Conservation (phyloP, 2,888 invertebrate genomes). For the Gastracanthus pulcherrimus region DNA sequence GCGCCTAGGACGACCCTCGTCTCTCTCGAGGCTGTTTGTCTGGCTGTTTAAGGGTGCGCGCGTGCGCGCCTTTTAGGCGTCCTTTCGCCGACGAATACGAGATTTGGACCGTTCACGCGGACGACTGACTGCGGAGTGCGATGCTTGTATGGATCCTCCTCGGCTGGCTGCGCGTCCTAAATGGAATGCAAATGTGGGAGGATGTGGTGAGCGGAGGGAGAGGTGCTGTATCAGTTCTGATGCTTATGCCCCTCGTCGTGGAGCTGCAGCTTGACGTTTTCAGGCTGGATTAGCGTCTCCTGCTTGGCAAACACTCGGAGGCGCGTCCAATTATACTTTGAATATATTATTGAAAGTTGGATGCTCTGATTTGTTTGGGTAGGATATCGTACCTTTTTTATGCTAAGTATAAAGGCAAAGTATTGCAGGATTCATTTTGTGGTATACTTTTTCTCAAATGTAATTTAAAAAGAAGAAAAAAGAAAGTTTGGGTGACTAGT, state of each 20-base stretch:
- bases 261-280: background rate
- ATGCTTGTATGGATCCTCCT: background rate
- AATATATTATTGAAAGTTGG: background rate
- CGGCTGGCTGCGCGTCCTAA: background rate
- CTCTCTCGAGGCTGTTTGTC: background rate
- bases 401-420: too few relatives aligned
- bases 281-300: background rate
- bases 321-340: background rate
- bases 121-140: too few relatives aligned
- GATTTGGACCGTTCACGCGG: background rate
- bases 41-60: too few relatives aligned
- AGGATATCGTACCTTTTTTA: too few relatives aligned
- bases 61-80: background rate
- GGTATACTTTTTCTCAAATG: too few relatives aligned
- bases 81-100: background rate
- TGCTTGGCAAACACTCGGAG: background rate
- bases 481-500: too few relatives aligned
- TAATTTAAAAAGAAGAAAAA: too few relatives aligned
- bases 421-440: too few relatives aligned
- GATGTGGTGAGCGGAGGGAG: too few relatives aligned
- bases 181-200: slow-evolving; percentile 22
- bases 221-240: background rate
- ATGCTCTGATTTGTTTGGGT: background rate
- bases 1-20: background rate
- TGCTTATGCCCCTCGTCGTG: background rate